Evolutionary conservation across 2,888 invertebrate genomes (phyloP).

Genomic region (Amiota mariae): DNA sequence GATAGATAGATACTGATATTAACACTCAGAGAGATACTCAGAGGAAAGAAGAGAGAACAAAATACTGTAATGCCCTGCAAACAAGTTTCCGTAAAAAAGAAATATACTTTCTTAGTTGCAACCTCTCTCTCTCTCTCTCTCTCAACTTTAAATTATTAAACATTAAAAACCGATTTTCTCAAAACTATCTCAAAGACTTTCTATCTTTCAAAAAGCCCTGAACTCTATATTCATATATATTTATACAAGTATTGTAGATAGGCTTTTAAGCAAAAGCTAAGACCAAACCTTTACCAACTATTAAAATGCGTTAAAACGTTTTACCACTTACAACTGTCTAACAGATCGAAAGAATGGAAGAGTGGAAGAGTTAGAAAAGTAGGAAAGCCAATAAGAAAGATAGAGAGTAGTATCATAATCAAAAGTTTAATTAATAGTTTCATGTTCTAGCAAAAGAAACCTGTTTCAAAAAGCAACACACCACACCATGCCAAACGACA

Average conservation of each 20-base stretch:
- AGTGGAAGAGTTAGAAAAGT: no score
- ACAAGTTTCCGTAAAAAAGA: neutral
- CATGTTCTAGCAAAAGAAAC: conserved; percentile 15
- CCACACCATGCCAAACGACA: neutral
- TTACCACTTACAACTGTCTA: neutral
- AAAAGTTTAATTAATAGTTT: conserved; percentile 19
- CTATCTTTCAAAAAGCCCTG: neutral
- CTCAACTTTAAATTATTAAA: neutral
- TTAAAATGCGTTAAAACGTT: conserved; percentile 19
- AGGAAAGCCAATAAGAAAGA: no score
- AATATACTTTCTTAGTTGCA: neutral
- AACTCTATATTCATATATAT: no score
- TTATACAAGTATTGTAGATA: no score
- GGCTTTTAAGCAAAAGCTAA: no score
- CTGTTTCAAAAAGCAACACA: conserved; percentile 2
- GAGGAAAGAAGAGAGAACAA: neutral
- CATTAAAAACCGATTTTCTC: conserved; percentile 8
- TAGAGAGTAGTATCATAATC: neutral
- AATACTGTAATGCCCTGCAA: no score
- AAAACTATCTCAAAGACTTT: conserved; percentile 1
- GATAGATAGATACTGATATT: neutral
- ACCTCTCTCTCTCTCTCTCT: neutral
- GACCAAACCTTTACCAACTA: neutral
- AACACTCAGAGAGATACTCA: neutral
- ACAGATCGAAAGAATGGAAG: no score